A percentile compares a stretch with the other conserved stretches of the same genome.
These are phyloP conservation scores for Scaptomyza cyrtandrae DNA, from an alignment of 2,888 invertebrate species.

Conservation along the genomic window DNA sequence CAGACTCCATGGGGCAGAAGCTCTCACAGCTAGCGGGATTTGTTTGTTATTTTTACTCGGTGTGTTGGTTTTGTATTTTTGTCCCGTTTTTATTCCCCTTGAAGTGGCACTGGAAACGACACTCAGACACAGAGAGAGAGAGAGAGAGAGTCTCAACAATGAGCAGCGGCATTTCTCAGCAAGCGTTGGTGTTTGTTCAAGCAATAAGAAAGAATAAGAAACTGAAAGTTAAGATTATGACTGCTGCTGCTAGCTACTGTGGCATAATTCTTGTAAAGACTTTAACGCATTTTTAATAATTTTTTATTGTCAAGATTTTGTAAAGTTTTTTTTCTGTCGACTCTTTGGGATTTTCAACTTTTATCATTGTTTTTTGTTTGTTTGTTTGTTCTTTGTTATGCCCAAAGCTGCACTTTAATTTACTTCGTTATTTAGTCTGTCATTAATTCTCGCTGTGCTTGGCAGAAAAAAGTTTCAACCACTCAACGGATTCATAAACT, in stretches of 20 bases:
- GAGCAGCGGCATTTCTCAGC: conserved; percentile 27
- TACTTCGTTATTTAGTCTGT: conserved; percentile 28
- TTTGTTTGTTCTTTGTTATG: conserved; percentile 3
- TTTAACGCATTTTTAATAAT: conserved; percentile 73
- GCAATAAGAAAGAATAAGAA: conserved; percentile 25
- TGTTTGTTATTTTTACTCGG: conserved; percentile 44
- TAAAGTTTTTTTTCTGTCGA: conserved; percentile 29
- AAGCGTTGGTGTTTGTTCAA: conserved; percentile 24
- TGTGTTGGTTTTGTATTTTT: conserved; percentile 19
- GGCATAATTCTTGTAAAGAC: conserved; percentile 69
- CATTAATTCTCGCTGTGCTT: conserved; percentile 2
- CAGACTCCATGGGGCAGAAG: conserved; percentile 26
- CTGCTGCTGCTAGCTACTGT: conserved; percentile 33
- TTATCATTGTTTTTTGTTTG: conserved; percentile 13
- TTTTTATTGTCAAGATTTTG: conserved; percentile 61
- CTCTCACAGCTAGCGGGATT: conserved; percentile 29
- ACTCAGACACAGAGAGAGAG: no score
- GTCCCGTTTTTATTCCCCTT: conserved; percentile 71
- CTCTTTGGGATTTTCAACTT: conserved; percentile 4
- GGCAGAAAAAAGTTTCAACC: conserved; percentile 10
- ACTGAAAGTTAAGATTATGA: conserved; percentile 46
- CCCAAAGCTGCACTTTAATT: conserved; percentile 31
- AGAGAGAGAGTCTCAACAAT: neutral
- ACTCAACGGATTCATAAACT: conserved; percentile 27
- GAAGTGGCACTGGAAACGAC: conserved; percentile 52